Evolutionary conservation across 2,888 invertebrate species (phyloP).

Genomic region (Pyralis farinalis): DNA sequence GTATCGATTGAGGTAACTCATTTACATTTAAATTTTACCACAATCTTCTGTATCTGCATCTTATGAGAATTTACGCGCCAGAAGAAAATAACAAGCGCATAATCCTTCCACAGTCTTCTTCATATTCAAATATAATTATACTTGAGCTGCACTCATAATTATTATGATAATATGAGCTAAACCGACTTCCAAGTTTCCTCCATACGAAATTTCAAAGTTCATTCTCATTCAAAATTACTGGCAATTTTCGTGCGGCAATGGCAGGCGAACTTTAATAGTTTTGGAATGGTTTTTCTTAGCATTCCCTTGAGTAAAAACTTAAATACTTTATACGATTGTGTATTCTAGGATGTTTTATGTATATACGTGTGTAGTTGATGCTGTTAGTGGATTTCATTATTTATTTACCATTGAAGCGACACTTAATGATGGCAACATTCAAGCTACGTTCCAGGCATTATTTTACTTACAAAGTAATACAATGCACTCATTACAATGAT

Average conservation of each 20-base stretch:
- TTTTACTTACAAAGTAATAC: no score
- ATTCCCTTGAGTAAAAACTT: conserved; percentile 45
- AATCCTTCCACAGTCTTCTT: background rate
- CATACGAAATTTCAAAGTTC: conserved; percentile 47
- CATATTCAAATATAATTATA: conserved; percentile 7
- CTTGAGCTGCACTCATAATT: conserved; percentile 13
- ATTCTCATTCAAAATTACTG: conserved; percentile 50
- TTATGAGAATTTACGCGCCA: background rate
- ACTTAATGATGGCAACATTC: no score
- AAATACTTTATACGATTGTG: conserved; percentile 20
- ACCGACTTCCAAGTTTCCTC: conserved; percentile 35
- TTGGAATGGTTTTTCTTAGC: conserved; percentile 51
- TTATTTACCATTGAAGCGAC: no score
- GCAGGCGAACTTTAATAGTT: conserved; percentile 52
- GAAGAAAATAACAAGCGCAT: background rate
- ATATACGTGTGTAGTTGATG: no score
- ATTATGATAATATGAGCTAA: conserved; percentile 24
- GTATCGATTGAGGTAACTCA: no score
- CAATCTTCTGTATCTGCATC: background rate
- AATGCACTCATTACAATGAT: no score
- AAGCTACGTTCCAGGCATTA: no score
- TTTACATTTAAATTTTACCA: no score
- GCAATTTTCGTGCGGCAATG: conserved; percentile 54
- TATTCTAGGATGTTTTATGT: no score
- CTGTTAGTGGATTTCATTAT: no score